Percentiles rank a stretch among this genome's conserved stretches.
Evolutionary conservation across 2,888 invertebrate genomes (phyloP).

Genomic region (Agriopis leucophaearia): DNA sequence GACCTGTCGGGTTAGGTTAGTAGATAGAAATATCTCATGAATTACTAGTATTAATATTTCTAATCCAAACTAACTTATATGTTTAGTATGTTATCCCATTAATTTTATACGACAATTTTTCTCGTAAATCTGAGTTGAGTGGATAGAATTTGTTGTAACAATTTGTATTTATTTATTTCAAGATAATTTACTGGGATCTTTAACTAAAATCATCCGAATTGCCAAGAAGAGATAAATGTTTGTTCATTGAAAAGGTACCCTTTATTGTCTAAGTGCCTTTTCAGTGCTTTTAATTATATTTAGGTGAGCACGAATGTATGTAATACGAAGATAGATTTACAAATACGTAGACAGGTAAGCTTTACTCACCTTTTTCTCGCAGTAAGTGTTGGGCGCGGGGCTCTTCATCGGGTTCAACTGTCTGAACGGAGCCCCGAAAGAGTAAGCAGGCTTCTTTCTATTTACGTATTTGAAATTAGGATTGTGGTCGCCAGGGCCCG

Average conservation of each 20-base stretch:
- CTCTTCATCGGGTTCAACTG: slow-evolving; percentile 41
- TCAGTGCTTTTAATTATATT: slow-evolving; percentile 29
- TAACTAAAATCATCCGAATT: neutral
- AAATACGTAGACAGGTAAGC: neutral
- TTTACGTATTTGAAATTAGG: slow-evolving; percentile 66
- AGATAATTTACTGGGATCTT: too few species aligned
- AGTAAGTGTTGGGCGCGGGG: slow-evolving; percentile 73
- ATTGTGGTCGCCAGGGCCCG: slow-evolving; percentile 70
- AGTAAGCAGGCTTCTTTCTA: slow-evolving; percentile 64
- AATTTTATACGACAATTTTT: too few species aligned
- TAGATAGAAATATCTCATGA: too few species aligned
- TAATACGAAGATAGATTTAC: neutral
- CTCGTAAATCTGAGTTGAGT: too few species aligned
- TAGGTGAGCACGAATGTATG: neutral
- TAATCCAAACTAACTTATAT: too few species aligned
- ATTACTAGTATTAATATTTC: too few species aligned
- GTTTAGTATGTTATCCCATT: too few species aligned
- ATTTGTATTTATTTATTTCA: too few species aligned
- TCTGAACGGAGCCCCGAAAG: slow-evolving; percentile 63
- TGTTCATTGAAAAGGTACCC: slow-evolving; percentile 30
- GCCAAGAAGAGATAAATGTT: slow-evolving; percentile 33
- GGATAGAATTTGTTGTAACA: too few species aligned
- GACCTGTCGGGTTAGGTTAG: too few species aligned
- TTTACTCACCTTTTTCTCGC: slow-evolving; percentile 70
- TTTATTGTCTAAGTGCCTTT: neutral